phyloP scores from a whole-genome alignment of 1,140 invertebrate species.

The Eupeodes corollae region DNA sequence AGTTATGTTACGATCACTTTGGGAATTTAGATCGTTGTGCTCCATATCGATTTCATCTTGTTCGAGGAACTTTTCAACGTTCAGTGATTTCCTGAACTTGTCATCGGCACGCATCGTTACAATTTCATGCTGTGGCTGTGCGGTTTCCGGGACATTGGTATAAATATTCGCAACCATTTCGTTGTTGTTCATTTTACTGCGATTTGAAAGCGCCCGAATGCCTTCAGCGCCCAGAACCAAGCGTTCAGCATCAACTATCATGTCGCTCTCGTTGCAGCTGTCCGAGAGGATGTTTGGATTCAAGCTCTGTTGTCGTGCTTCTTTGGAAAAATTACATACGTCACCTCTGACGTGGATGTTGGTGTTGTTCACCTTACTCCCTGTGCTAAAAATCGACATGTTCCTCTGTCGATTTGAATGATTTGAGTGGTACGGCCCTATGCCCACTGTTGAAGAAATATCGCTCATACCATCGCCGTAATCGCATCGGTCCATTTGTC shows the following conservation, averaged over 20 bases:
- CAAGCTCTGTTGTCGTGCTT: slow-evolving; percentile 17
- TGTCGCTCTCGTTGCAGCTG: slow-evolving; percentile 40
- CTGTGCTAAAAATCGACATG: slow-evolving; percentile 48
- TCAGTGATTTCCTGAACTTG: slow-evolving; percentile 21
- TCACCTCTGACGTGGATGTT: slow-evolving; percentile 60
- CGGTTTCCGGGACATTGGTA: slow-evolving; percentile 57
- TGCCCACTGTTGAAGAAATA: slow-evolving; percentile 41
- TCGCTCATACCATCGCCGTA: slow-evolving; percentile 45
- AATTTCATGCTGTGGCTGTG: slow-evolving; percentile 48
- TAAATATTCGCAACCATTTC: slow-evolving; percentile 59
- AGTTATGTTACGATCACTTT: slow-evolving; percentile 19
- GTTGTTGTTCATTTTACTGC: slow-evolving; percentile 19
- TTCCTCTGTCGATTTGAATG: slow-evolving; percentile 42
- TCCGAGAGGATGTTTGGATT: slow-evolving; percentile 54
- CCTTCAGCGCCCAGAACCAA: slow-evolving; percentile 31
- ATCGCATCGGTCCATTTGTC: slow-evolving; percentile 45
- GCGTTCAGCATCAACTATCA: slow-evolving; percentile 28
- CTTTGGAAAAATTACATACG: slow-evolving; percentile 35
- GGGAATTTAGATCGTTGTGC: slow-evolving; percentile 11
- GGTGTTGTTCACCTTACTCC: slow-evolving; percentile 63
- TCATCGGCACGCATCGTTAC: slow-evolving; percentile 37
- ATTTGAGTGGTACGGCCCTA: slow-evolving; percentile 29
- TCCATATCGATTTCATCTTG: slow-evolving; percentile 15
- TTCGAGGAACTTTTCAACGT: slow-evolving; percentile 41
- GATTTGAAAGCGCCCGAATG: slow-evolving; percentile 18